Evolutionary conservation across 1,140 invertebrate species (phyloP).

Genomic region (Campoletis sonorensis): DNA sequence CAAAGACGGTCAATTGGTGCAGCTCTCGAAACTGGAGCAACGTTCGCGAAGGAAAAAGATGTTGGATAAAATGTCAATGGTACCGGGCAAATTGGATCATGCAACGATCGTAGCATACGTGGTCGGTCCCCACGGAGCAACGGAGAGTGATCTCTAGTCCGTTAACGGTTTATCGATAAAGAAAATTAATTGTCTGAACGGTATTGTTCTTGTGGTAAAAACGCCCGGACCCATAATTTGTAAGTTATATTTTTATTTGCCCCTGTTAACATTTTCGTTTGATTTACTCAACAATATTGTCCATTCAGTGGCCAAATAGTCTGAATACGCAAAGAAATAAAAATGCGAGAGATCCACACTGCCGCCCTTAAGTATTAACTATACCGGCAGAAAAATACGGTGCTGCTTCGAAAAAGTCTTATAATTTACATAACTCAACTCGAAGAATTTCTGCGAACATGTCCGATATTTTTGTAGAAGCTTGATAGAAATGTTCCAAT

Average conservation of each 20-base stretch:
- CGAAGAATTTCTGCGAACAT: conserved; percentile 3
- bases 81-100: conserved; percentile 96
- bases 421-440: not conserved
- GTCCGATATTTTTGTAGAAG: conserved; percentile 49
- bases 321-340: not conserved
- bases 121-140: conserved; percentile 76
- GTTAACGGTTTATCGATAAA: conserved; percentile 6
- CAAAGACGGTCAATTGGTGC: conserved; percentile 75
- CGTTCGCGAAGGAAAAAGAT: conserved; percentile 82
- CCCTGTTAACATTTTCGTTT: not conserved
- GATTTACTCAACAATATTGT: conserved; percentile 12
- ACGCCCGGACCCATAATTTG: not conserved
- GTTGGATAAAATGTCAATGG: conserved; percentile 83
- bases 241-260: conserved; percentile 20
- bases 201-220: conserved; percentile 21
- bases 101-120: conserved; percentile 91
- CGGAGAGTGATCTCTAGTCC: conserved; percentile 49
- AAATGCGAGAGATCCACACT: conserved; percentile 22
- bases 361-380: conserved; percentile 21
- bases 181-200: conserved; percentile 29
- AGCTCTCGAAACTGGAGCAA: conserved; percentile 80
- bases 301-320: conserved; percentile 24
- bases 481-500: conserved; percentile 20
- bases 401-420: conserved; percentile 23
- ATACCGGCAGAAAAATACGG: conserved; percentile 35